phyloP scores from a whole-genome alignment of 1,140 invertebrate genomes.

The Bombus pascuorum region DNA sequence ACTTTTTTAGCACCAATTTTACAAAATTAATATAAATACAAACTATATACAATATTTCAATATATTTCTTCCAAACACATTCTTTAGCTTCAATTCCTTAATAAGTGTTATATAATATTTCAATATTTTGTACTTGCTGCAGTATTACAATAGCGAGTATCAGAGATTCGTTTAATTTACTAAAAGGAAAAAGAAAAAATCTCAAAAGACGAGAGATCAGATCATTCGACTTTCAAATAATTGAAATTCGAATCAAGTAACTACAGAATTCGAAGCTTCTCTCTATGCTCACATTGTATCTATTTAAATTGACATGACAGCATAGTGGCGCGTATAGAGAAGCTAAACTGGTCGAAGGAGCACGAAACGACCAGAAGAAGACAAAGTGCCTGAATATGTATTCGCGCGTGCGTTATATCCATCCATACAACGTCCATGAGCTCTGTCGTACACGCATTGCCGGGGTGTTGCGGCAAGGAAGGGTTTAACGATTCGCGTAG shows the following conservation, averaged over 20 bases:
- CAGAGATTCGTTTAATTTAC: too few species aligned
- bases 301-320: conserved; percentile 15
- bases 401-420: conserved; percentile 57
- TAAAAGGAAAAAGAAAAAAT: too few species aligned
- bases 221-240: not conserved
- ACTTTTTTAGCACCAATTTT: too few species aligned
- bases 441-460: conserved; percentile 74
- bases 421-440: conserved; percentile 31
- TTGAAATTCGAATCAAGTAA: not conserved
- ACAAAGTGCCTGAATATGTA: conserved; percentile 46
- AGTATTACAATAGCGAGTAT: too few species aligned
- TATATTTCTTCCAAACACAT: too few species aligned
- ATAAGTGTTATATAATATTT: too few species aligned
- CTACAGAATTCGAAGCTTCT: too few species aligned
- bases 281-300: not conserved
- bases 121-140: too few species aligned
- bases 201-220: not conserved
- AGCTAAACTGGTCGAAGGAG: conserved; percentile 14
- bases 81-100: too few species aligned
- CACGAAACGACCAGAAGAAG: conserved; percentile 39
- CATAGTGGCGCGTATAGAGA: not conserved
- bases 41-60: too few species aligned
- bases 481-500: conserved; percentile 83
- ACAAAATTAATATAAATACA: too few species aligned
- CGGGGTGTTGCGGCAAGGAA: conserved; percentile 81